Base-by-base conservation (phyloP, 1,140 invertebrate genomes). In the Leguminivora glycinivorella region DNA sequence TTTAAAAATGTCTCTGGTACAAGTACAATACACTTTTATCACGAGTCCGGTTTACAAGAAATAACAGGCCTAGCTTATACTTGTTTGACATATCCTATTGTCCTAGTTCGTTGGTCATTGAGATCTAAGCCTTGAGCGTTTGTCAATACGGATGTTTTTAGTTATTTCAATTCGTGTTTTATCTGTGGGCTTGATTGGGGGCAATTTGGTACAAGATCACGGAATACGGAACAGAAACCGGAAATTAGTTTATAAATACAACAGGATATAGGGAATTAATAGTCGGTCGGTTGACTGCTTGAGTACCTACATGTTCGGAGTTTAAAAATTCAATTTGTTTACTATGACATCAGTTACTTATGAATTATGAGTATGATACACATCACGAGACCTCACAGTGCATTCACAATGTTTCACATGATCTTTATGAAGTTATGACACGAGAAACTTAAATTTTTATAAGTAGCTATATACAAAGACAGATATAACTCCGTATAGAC, bases 81-180 rank as follows among this genome's bases (percentile, higher is more conserved):
- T 31, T n/a, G 58, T 63, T 26, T 63, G 58, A 34, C 56, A 60
- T 63, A 63, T 63, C 58, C 58, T 63, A 29, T 63, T 63, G 58
- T 34, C 58, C 58, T 63, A 63, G 25, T 63, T 63, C 26, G 9
- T 19, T 17, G 24, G 58, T 29, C 29, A 63, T 29, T 31, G 0
- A 31, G 7, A 52, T 9, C 47, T 63, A 34, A 31, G 5, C 58
- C 58, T 63, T 60, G 56, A 60, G 0, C 29, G 10, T 43, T n/a
- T 43, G n/a, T n/a, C 56, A 26, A 26, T 60, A 26, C 4, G 24
- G 56, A 25, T 60, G 12, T 24, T n/a, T 60, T 26, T 26, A 22
- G 12, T 1, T 60, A 6, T 6, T 9, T 26, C 14, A 26, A 60
- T 14, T 60, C 56, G 12, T 60, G 56, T n/a, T 29, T 60, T 60